These are phyloP conservation scores for Umimayanthus kanabou DNA, from an alignment of 92 coral and sea anemone genomes.

Conservation along the genomic window DNA sequence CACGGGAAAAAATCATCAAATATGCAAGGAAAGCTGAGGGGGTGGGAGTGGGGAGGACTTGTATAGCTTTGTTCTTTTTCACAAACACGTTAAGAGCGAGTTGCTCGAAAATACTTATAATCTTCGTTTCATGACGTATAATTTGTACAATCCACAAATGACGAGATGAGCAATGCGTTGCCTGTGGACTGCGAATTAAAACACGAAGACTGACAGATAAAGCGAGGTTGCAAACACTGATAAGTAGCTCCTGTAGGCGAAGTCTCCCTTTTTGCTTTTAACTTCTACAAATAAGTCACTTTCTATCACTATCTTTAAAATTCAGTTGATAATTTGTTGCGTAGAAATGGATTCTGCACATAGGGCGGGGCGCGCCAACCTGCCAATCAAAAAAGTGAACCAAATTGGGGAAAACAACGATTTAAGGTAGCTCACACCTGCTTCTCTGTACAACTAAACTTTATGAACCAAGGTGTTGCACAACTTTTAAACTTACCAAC, in stretches of 20 bases:
- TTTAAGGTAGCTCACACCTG: no score
- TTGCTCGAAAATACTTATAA: neutral
- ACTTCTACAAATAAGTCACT: neutral
- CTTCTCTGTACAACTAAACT: no score
- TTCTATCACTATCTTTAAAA: neutral
- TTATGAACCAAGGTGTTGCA: no score
- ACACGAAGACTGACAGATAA: neutral
- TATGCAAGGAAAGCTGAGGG: neutral
- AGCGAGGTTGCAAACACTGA: neutral
- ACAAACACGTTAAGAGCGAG: no score
- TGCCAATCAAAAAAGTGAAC: neutral
- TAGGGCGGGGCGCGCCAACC: neutral
- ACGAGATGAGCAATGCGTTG: neutral
- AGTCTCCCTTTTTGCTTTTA: no score
- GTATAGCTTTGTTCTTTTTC: neutral
- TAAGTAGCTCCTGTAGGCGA: neutral
- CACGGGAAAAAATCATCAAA: neutral
- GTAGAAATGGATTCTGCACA: neutral
- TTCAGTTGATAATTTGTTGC: neutral
- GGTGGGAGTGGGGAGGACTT: neutral
- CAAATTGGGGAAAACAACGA: no score
- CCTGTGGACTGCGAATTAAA: neutral
- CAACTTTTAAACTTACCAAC: no score
- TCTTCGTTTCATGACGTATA: neutral
- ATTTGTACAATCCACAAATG: no score